Evolutionary conservation across 2,113 vertebrate genomes (phyloP), one percentile per base, ranked within the genome.

Genomic region (Apistogramma diplotaenia): DNA sequence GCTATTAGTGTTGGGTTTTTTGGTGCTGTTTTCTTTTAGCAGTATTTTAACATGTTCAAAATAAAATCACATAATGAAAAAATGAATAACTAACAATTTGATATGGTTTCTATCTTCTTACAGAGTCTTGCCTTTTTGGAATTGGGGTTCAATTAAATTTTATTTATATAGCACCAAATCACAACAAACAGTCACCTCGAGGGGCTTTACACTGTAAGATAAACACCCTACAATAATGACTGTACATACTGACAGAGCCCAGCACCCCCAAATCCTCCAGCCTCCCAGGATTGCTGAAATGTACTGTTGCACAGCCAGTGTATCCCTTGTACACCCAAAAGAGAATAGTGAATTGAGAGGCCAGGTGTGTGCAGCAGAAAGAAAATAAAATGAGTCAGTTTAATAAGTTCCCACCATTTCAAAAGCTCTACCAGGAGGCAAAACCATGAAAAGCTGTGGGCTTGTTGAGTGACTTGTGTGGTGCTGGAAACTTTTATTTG

Each of bases 401-500:
- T 89, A 89, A 87, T 86, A 83, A 82, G 83, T 73, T 78, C 53
- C 87, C 77, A 65, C 54, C 57, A 76, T 84, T 74, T 43, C 61
- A 78, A 89, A 86, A 74, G 70, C 73, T 79, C 67, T 56, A 87
- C 89, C 71, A 84, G 91, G 89, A 89, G 91, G 91, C 79, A 72
- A 56, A 60, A 56, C 76, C 77, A 82, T 84, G 76, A 91, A 89
- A 83, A 73, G 43, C 84, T 33, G 77, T 37, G 23, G 84, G 83
- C 65, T 77, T 83, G 76, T 72, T 70, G 62, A 91, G 78, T 81
- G 71, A 75, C 76, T 87, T 85, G 72, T 86, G 74, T 84, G 74
- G 70, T 67, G 67, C 59, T 86, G 23, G 65, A 89, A 91, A 92
- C 85, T 78, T 92, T 90, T 87, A 89, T 90, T 82, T 92, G 84